Conservation (phyloP, 2,113 vertebrate species). For the Ranitomeya imitator region DNA sequence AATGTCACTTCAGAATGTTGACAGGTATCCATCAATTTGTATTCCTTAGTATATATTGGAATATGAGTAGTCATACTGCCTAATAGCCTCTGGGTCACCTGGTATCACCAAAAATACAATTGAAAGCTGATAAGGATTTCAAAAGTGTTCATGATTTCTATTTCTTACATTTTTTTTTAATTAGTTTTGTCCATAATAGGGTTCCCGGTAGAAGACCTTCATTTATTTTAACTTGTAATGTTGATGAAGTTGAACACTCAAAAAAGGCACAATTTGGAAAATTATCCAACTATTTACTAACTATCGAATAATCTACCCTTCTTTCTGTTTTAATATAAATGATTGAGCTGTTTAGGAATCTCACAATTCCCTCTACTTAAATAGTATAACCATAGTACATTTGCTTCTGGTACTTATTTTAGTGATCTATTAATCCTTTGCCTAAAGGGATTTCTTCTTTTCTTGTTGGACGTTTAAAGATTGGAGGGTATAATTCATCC, state of each 20-base stretch:
- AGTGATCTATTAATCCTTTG: constrained; percentile 47
- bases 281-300: background rate
- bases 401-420: constrained; percentile 3
- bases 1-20: background rate
- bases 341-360: constrained; percentile 3
- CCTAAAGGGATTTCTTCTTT: constrained; percentile 46
- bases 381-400: constrained; percentile 24
- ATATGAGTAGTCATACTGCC: background rate
- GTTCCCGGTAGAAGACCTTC: background rate
- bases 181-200: background rate
- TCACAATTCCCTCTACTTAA: background rate
- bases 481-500: constrained; percentile 48
- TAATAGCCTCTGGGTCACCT: background rate
- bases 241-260: background rate
- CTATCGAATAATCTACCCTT: background rate
- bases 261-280: background rate
- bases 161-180: background rate
- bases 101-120: background rate
- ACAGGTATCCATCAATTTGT: background rate
- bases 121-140: background rate
- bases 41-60: background rate
- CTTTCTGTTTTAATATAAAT: background rate
- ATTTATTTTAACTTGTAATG: background rate
- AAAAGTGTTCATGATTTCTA: background rate
- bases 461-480: constrained; percentile 30